These are phyloP conservation scores for Xestia ashworthii DNA, from an alignment of 2,888 invertebrate species.

Conservation along the genomic window DNA sequence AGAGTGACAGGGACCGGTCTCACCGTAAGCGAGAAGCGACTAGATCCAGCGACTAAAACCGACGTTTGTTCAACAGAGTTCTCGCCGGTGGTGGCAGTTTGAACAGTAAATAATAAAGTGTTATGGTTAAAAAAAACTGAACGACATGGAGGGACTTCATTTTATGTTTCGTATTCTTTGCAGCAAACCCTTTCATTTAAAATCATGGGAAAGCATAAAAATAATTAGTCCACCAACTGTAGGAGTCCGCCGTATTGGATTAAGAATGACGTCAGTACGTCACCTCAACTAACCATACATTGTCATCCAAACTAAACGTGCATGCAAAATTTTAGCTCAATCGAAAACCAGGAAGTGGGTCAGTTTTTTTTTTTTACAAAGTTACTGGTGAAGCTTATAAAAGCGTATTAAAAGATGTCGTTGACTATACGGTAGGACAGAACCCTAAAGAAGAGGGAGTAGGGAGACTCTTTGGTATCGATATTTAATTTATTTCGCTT, in stretches of 20 bases:
- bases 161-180: neutral
- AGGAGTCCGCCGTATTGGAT: neutral
- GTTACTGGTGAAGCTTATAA: neutral
- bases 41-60: neutral
- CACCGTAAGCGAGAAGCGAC: neutral
- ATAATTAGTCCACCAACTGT: neutral
- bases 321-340: too few relatives aligned
- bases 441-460: neutral
- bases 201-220: neutral
- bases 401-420: neutral
- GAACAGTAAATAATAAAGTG: neutral
- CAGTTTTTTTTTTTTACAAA: too few relatives aligned
- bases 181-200: neutral
- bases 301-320: too few relatives aligned
- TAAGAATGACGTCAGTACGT: neutral
- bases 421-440: neutral
- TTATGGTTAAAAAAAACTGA: neutral
- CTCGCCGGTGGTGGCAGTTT: neutral
- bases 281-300: neutral
- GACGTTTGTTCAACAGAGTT: neutral
- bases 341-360: too few relatives aligned
- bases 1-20: neutral
- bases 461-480: neutral
- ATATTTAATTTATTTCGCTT: conserved; percentile 11
- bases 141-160: neutral